Evolutionary conservation across 2,113 vertebrate species (phyloP), one percentile per base, ranked within the genome.

Genomic region (Lanius ludovicianus): DNA sequence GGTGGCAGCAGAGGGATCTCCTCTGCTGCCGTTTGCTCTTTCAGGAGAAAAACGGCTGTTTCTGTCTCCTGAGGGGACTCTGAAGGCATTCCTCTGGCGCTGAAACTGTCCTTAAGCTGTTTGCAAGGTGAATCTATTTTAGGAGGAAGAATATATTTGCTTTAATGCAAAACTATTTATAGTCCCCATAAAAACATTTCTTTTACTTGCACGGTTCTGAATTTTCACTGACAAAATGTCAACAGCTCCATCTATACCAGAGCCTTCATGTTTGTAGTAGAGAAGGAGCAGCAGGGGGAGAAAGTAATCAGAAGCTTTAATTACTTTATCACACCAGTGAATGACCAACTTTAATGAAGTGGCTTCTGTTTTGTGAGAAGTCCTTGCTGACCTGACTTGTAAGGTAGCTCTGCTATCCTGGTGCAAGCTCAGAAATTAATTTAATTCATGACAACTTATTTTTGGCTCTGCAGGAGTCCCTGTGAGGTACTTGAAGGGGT

Each of bases 71-170:
- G 79, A 46, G 27, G 31, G 12, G 31, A 62, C 16, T 25, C 41
- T 35, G 80, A 56, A 94, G 42, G 37, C 30, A 1, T 87, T 92
- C 21, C 31, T 89, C n/a, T 18, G 46, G 46, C 0, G 0, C 52
- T 24, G 63, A 64, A 94, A 74, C 30, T 47, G 77, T 82, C 94
- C 91, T 91, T 69, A 53, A 82, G 59, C 84, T 7, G 4, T 95
- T 89, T 82, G 81, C 92, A 96, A 95, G 96, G 95, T 95, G 91
- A 96, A 47, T 30, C 87, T 95, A 83, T 96, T 93, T 96, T 85
- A 83, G 81, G 89, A 18, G 9, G 42, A 47, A 85, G 70, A 91
- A 76, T 24, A 31, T 4, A 49, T 89, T 93, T 68, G 74, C 81
- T 75, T 85, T 79, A 91, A 70, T 22, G 84, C 84, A 65, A 90